phyloP scores from a whole-genome alignment of 2,113 vertebrate genomes.

The Nesogale talazaci region DNA sequence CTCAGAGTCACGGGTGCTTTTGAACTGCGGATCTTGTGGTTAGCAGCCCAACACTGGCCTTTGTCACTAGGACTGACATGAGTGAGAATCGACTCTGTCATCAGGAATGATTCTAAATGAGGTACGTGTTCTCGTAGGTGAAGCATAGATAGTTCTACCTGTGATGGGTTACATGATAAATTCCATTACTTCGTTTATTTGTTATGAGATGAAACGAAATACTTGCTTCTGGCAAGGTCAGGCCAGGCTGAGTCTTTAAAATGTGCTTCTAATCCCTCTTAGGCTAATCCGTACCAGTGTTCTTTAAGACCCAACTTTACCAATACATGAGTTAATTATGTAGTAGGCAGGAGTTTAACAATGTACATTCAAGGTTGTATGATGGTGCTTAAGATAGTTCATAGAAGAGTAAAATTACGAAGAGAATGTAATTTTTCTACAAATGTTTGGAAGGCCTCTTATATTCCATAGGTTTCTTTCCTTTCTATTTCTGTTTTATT shows the following conservation, averaged over 20 bases:
- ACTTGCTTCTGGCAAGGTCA: background rate
- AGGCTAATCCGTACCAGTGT: background rate
- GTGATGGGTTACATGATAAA: background rate
- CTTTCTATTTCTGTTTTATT: background rate
- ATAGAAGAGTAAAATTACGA: too few species aligned
- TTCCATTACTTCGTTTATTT: conserved; percentile 28
- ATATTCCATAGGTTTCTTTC: background rate
- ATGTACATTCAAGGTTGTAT: background rate
- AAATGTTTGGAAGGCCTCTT: too few species aligned
- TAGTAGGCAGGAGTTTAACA: background rate
- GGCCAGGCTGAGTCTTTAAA: background rate
- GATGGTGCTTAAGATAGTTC: too few species aligned
- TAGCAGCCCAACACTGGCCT: too few species aligned
- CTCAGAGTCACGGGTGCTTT: too few species aligned
- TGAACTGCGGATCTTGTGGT: too few species aligned
- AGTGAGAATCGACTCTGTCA: too few species aligned
- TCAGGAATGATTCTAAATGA: too few species aligned
- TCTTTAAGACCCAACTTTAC: conserved; percentile 21
- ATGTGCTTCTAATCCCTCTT: background rate
- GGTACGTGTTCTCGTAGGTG: background rate
- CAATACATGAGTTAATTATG: background rate
- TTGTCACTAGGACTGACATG: too few species aligned
- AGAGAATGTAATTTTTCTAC: too few species aligned
- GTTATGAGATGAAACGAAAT: background rate
- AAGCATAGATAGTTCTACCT: background rate